Percentiles rank a stretch among this genome's conserved stretches.
phyloP scores from a whole-genome alignment of 2,888 invertebrate species.

The Xanthia togata region DNA sequence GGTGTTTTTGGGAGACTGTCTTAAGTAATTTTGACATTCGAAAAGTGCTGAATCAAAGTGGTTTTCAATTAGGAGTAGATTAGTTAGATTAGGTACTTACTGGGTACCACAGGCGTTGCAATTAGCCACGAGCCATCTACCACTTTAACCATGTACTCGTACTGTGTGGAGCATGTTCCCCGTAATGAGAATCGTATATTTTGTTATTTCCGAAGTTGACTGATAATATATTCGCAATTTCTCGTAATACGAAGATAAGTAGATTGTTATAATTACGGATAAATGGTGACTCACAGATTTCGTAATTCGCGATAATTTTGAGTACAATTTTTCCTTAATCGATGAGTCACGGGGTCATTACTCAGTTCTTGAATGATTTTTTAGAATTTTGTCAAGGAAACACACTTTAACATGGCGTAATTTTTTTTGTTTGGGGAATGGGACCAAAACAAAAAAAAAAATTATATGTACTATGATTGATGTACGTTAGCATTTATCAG shows the following conservation, averaged over 20 bases:
- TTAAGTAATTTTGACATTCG: too few species aligned
- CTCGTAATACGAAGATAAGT: conserved; percentile 1
- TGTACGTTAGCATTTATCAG: too few species aligned
- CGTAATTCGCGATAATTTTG: conserved; percentile 10
- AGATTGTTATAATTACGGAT: conserved; percentile 5
- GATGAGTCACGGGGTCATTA: conserved; percentile 17
- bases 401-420: too few species aligned
- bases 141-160: neutral
- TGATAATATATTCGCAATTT: conserved; percentile 15
- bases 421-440: too few species aligned
- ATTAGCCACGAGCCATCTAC: neutral
- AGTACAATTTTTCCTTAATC: conserved; percentile 23
- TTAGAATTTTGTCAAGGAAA: neutral
- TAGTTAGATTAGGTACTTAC: neutral
- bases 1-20: too few species aligned
- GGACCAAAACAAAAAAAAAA: too few species aligned
- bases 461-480: too few species aligned
- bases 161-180: neutral
- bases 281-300: conserved; percentile 8
- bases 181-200: neutral
- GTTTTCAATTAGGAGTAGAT: too few species aligned
- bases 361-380: neutral
- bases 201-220: conserved; percentile 12
- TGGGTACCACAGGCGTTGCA: too few species aligned
- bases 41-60: too few species aligned